These are phyloP conservation scores for Melanotaenia duboulayi DNA, from an alignment of 2,113 vertebrate genomes.

Conservation along the genomic window DNA sequence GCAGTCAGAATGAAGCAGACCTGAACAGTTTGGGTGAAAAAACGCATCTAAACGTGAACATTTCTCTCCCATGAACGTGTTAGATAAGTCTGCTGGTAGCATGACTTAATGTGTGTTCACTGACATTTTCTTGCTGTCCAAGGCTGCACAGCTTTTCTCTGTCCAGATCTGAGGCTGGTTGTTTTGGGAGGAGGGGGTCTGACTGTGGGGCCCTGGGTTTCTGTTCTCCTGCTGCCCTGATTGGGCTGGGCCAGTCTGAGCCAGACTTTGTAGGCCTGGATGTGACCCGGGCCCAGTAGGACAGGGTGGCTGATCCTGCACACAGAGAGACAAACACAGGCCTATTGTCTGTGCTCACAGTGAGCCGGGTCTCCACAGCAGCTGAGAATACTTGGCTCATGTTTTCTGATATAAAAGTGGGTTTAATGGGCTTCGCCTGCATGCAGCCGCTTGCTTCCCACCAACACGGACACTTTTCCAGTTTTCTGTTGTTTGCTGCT, in stretches of 20 bases:
- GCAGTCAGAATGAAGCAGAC: no score
- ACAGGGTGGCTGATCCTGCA: slow-evolving; percentile 19
- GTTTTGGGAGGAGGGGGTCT: slow-evolving; percentile 46
- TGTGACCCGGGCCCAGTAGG: slow-evolving; percentile 47
- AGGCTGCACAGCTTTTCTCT: slow-evolving; percentile 43
- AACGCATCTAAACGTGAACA: no score
- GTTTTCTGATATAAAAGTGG: slow-evolving; percentile 26
- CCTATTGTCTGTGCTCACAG: slow-evolving; percentile 65
- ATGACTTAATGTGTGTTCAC: not conserved
- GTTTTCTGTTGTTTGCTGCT: not conserved
- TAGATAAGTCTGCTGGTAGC: not conserved
- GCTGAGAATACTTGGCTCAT: slow-evolving; percentile 30
- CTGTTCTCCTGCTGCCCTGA: not conserved
- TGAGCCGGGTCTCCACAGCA: slow-evolving; percentile 28
- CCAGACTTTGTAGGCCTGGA: slow-evolving; percentile 46
- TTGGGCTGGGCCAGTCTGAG: slow-evolving; percentile 11
- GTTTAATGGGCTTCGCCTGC: slow-evolving; percentile 43
- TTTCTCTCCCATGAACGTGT: not conserved
- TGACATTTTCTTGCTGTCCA: slow-evolving; percentile 30
- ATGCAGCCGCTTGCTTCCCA: slow-evolving; percentile 42
- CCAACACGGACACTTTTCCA: not conserved
- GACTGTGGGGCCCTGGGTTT: slow-evolving; percentile 19
- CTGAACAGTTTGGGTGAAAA: no score
- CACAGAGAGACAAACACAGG: slow-evolving; percentile 28
- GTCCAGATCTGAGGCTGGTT: slow-evolving; percentile 29